Conservation (phyloP, 2,888 invertebrate species). For the Pristionchus arcanus region DNA sequence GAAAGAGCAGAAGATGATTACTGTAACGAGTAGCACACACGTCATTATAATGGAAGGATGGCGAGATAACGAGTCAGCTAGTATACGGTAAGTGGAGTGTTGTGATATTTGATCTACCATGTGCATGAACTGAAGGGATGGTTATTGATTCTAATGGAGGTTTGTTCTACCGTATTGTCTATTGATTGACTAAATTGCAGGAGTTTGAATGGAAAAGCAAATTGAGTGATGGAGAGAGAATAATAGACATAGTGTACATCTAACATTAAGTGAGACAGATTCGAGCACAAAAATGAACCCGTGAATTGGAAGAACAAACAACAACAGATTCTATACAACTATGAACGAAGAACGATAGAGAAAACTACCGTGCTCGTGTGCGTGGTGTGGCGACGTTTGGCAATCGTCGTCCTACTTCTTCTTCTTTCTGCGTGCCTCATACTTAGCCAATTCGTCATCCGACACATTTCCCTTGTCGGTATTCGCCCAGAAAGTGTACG, state of each 20-base stretch:
- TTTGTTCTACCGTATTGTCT: not conserved
- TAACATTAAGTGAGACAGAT: not conserved
- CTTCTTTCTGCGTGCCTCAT: conserved; percentile 65
- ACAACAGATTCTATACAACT: conserved; percentile 44
- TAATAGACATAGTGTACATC: conserved; percentile 19
- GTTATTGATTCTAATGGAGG: not conserved
- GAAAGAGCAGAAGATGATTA: conserved; percentile 10
- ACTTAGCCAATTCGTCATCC: conserved; percentile 65
- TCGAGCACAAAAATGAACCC: conserved; percentile 30
- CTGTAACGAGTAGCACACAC: conserved; percentile 33
- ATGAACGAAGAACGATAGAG: not conserved
- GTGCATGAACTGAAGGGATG: not conserved
- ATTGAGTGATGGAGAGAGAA: not conserved
- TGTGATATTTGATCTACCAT: conserved; percentile 17
- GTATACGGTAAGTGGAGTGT: conserved; percentile 40
- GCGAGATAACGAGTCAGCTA: conserved; percentile 21
- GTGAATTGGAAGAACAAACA: conserved; percentile 29
- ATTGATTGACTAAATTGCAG: not conserved
- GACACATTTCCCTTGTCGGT: conserved; percentile 43
- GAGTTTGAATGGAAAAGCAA: not conserved
- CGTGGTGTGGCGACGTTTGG: conserved; percentile 10
- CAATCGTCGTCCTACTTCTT: conserved; percentile 42
- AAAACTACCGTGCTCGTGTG: not conserved
- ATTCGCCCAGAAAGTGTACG: conserved; percentile 46
- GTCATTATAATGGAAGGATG: not conserved